These are phyloP conservation scores for Drosophila mulleri DNA, from an alignment of 2,888 invertebrate species.

Conservation along the genomic window DNA sequence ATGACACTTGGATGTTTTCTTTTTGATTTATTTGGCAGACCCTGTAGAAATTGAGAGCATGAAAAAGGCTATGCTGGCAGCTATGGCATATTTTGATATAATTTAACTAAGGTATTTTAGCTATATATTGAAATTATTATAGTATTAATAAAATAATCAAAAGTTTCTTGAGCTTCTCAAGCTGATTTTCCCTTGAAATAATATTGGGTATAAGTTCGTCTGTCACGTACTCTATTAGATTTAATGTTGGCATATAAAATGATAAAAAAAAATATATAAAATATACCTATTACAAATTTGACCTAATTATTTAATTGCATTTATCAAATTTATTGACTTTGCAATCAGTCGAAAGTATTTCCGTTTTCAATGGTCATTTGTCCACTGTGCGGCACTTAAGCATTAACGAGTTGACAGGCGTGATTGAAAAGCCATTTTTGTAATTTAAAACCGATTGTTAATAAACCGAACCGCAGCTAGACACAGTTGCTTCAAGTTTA, in stretches of 20 bases:
- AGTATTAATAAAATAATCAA: background rate
- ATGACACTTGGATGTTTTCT: background rate
- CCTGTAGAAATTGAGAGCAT: background rate
- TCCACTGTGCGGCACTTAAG: conserved; percentile 56
- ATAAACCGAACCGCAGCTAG: conserved; percentile 35
- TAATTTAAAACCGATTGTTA: conserved; percentile 71
- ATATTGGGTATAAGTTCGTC: background rate
- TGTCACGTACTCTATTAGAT: background rate
- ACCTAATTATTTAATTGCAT: background rate
- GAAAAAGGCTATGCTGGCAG: background rate
- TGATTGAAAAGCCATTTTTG: conserved; percentile 55
- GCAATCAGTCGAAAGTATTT: background rate
- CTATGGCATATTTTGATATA: no score
- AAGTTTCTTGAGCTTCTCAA: no score
- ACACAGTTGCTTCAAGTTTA: conserved; percentile 25
- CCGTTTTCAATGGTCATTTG: background rate
- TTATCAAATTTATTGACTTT: background rate
- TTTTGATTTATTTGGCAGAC: background rate
- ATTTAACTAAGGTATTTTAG: no score
- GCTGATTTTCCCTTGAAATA: background rate
- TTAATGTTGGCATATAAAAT: background rate
- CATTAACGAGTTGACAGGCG: conserved; percentile 39
- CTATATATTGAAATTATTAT: no score
- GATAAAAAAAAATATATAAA: no score
- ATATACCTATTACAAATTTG: background rate